Base-by-base conservation (phyloP, 2,113 vertebrate species). In the Salminus brasiliensis region DNA sequence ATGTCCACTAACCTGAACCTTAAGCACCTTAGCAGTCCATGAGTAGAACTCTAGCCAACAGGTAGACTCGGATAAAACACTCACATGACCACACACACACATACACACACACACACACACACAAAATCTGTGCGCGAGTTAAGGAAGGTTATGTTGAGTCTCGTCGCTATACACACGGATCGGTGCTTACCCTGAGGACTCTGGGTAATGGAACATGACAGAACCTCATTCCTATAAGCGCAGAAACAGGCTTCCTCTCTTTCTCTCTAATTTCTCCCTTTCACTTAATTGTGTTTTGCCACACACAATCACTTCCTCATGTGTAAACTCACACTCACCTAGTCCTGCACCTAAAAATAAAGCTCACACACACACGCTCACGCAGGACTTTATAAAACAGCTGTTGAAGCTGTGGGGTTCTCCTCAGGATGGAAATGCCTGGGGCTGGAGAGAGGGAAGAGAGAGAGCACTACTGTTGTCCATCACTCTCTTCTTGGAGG, bases 241-340 rank as follows among this genome's bases (percentile, higher is more conserved):
- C 52, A 75, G 74, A 81, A 83, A 72, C 70, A 81, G 78, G 70
- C 76, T 73, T 85, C 81, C 70, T 85, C 34, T 72, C 45, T 34
- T n/a, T 52, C 55, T 30, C 62, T 78, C 47, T 77, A 1, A 7
- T 15, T 32, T 76, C 47, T 41, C 29, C 13, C 36, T 32, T 52
- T 43, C 29, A 76, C 10, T 53, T 47, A 45, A 62, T 78, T 23
- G 39, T 66, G 45, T 78, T 43, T 45, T 11, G 27, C 49, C 41
- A 63, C 57, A 49, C 63, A 52, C 25, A 52, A 29, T 32, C 45
- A 52, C 59, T 67, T 66, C 36, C 23, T 66, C 15, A 5, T 49
- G 47, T 49, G 47, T 49, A 49, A 49, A 21, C 47, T 49, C 47
- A 49, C 6, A 49, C 18, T 49, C 47, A 49, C 47, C 53, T 36